These are phyloP conservation scores for Cuniculus paca DNA, from an alignment of 2,797 vertebrate genomes.

Conservation along the genomic window DNA sequence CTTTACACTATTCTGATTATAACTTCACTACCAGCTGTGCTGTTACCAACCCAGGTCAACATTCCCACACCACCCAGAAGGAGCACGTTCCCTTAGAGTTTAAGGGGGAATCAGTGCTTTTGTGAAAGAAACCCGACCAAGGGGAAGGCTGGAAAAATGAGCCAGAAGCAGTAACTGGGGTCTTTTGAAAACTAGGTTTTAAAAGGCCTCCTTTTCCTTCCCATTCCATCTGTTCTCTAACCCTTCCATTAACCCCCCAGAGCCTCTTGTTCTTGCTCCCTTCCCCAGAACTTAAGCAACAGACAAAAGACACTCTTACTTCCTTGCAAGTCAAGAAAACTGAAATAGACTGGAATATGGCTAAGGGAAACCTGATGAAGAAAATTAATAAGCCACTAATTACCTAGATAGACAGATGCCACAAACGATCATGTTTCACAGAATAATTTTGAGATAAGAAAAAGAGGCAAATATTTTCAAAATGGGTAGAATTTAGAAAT, in stretches of 20 bases:
- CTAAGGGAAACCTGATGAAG: conserved; percentile 41
- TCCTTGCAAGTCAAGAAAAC: conserved; percentile 80
- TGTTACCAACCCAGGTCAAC: conserved; percentile 39
- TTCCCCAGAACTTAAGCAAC: conserved; percentile 83
- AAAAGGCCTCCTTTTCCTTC: conserved; percentile 66
- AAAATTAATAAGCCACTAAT: conserved; percentile 64
- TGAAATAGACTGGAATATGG: conserved; percentile 75
- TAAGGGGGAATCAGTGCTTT: conserved; percentile 21
- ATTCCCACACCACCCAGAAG: conserved; percentile 73
- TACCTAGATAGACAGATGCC: conserved; percentile 59
- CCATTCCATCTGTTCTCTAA: conserved; percentile 79
- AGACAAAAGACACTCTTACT: conserved; percentile 84
- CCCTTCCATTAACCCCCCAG: conserved; percentile 79
- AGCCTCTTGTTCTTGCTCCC: conserved; percentile 79
- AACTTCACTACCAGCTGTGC: conserved; percentile 35
- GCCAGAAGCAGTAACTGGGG: conserved; percentile 69
- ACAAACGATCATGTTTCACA: conserved; percentile 49
- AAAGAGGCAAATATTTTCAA: background rate
- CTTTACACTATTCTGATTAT: background rate
- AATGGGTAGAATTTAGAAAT: background rate
- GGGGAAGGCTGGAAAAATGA: conserved; percentile 70
- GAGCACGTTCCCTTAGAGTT: background rate
- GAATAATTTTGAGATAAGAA: conserved; percentile 27
- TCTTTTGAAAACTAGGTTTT: conserved; percentile 77
- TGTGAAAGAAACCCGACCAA: conserved; percentile 64